Conservation (phyloP, 2,797 vertebrate genomes). For the Cetoscarus ocellatus region DNA sequence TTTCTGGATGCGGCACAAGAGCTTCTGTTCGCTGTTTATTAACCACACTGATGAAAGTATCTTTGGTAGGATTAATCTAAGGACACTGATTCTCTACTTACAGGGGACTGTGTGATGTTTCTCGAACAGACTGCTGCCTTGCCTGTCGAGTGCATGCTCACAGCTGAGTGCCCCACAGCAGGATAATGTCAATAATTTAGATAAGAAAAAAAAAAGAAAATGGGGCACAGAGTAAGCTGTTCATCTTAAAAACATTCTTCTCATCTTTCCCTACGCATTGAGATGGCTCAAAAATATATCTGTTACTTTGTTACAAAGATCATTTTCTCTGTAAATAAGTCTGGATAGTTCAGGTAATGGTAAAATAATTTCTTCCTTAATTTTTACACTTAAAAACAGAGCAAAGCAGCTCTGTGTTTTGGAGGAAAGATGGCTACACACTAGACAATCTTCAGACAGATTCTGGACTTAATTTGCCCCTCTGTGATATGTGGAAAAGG, state of each 20-base stretch:
- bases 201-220: constrained; percentile 50
- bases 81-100: neutral
- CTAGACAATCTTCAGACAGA: too few species aligned
- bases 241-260: constrained; percentile 17
- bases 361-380: too few species aligned
- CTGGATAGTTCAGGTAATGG: too few species aligned
- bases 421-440: too few species aligned
- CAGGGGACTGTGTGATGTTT: neutral
- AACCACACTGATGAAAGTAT: neutral
- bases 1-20: constrained; percentile 14
- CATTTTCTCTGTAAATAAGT: neutral
- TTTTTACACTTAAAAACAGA: too few species aligned
- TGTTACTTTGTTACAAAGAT: neutral
- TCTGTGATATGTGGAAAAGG: too few species aligned
- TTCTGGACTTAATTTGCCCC: too few species aligned
- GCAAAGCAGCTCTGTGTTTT: too few species aligned
- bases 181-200: constrained; percentile 75
- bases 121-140: neutral
- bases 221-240: constrained; percentile 23
- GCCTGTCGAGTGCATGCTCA: constrained; percentile 6
- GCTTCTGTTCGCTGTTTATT: constrained; percentile 14
- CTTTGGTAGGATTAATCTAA: neutral
- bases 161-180: constrained; percentile 29
- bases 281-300: neutral
- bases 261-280: neutral